Evolutionary conservation across 1,140 invertebrate genomes (phyloP).

Genomic region (Drosophila nigromelanica): DNA sequence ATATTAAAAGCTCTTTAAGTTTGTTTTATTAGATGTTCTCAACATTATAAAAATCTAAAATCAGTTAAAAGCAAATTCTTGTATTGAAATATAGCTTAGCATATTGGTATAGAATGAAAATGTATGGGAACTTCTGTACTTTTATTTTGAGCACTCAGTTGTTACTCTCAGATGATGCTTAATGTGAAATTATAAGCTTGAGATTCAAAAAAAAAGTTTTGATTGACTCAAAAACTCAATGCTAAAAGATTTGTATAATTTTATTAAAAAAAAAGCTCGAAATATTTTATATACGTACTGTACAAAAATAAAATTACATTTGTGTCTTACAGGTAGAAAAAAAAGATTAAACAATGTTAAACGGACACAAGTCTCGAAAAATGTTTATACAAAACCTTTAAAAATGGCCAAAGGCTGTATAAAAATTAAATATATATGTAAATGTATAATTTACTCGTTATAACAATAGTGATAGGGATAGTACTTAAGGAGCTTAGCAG

Average conservation of each 20-base stretch:
- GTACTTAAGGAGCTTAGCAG: slow-evolving; percentile 25
- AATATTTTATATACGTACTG: slow-evolving; percentile 5
- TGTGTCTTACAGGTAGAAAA: slow-evolving; percentile 10
- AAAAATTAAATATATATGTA: slow-evolving; percentile 20
- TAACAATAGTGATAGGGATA: slow-evolving; percentile 19
- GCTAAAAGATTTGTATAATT: not conserved
- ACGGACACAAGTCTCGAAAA: slow-evolving; percentile 7
- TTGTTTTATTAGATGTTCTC: not conserved
- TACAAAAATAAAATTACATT: slow-evolving; percentile 28
- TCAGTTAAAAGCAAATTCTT: slow-evolving; percentile 1
- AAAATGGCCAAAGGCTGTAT: slow-evolving; percentile 30
- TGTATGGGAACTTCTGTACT: not conserved
- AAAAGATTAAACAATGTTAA: slow-evolving; percentile 13
- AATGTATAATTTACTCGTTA: slow-evolving; percentile 9
- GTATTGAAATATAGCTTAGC: not conserved
- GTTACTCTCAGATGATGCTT: too few species aligned
- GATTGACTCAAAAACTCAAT: too few species aligned
- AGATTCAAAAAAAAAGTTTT: slow-evolving; percentile 6
- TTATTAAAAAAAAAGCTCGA: not conserved
- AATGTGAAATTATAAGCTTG: not conserved
- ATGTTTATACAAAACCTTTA: not conserved
- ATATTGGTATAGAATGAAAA: not conserved
- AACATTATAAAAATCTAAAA: slow-evolving; percentile 3
- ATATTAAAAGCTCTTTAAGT: slow-evolving; percentile 31
- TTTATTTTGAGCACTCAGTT: slow-evolving; percentile 20